Conservation (phyloP, 30 jellyfish, hydroid and myxozoan genomes). For the Cassiopea andromeda region DNA sequence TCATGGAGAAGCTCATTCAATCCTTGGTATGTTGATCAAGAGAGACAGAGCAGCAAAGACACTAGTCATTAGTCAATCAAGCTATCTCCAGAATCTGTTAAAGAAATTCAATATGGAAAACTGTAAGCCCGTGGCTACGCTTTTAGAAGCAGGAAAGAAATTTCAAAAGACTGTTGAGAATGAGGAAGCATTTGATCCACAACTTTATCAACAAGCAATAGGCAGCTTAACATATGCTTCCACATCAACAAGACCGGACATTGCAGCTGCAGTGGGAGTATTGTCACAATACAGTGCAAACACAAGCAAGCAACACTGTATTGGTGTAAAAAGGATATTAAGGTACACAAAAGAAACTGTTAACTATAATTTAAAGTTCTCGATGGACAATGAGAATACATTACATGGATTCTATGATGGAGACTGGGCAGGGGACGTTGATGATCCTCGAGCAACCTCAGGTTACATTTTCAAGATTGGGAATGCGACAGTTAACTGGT, state of each 20-base stretch:
- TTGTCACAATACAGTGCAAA: slow-evolving; percentile 40
- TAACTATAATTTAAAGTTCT: neutral
- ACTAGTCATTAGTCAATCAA: neutral
- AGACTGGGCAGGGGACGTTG: slow-evolving; percentile 40
- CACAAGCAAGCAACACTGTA: slow-evolving; percentile 58
- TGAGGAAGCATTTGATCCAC: neutral
- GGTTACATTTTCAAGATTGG: slow-evolving; percentile 14
- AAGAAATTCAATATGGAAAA: slow-evolving; percentile 18
- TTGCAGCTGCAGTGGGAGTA: slow-evolving; percentile 37
- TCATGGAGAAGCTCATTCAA: neutral
- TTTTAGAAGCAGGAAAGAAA: slow-evolving; percentile 10
- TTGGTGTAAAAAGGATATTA: slow-evolving; percentile 26
- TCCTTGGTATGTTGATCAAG: neutral
- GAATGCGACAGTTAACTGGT: slow-evolving; percentile 20
- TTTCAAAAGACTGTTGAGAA: slow-evolving; percentile 1
- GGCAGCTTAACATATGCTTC: slow-evolving; percentile 40
- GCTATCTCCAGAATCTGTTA: neutral
- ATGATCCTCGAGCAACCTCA: neutral
- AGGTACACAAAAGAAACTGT: slow-evolving; percentile 6
- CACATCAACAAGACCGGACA: slow-evolving; percentile 8
- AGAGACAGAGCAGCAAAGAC: slow-evolving; percentile 2
- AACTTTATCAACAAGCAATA: slow-evolving; percentile 7
- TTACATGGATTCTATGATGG: slow-evolving; percentile 37
- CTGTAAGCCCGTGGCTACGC: slow-evolving; percentile 51
- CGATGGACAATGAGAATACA: neutral